Conservation (phyloP, 2,888 invertebrate species). For the Zhengitettix transpicula region DNA sequence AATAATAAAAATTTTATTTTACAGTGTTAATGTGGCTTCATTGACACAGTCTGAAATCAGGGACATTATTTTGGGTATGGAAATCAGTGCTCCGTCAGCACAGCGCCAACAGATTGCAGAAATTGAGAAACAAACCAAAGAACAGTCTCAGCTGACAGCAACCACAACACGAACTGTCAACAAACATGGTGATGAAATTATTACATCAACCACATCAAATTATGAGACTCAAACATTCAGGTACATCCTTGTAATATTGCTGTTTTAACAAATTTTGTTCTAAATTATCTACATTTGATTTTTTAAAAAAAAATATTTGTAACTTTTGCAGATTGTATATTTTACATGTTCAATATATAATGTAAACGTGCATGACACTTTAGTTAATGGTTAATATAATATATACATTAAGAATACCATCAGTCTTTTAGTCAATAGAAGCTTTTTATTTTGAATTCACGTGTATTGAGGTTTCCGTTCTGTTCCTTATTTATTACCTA, state of each 20-base stretch:
- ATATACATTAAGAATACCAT: background rate
- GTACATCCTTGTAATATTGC: background rate
- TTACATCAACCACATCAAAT: constrained; percentile 96
- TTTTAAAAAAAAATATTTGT: background rate
- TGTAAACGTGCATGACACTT: too few relatives aligned
- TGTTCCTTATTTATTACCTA: background rate
- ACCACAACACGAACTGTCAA: constrained; percentile 97
- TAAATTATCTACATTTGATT: background rate
- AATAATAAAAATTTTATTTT: constrained; percentile 7
- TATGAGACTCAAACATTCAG: constrained; percentile 95
- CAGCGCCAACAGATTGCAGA: constrained; percentile 99
- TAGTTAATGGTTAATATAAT: too few relatives aligned
- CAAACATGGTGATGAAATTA: constrained; percentile 99
- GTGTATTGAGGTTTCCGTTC: background rate
- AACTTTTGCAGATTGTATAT: background rate
- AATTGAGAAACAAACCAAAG: constrained; percentile 99
- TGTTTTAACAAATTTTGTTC: background rate
- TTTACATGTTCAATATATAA: too few relatives aligned
- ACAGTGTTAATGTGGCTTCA: constrained; percentile 91
- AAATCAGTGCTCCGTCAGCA: constrained; percentile 97
- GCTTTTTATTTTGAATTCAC: background rate
- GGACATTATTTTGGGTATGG: constrained; percentile 98
- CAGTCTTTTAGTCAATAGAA: constrained; percentile 16
- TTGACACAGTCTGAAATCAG: constrained; percentile 98
- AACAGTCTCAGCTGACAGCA: constrained; percentile 94